These are phyloP conservation scores for Zaprionus inermis DNA, from an alignment of 1,140 invertebrate genomes.

Conservation along the genomic window DNA sequence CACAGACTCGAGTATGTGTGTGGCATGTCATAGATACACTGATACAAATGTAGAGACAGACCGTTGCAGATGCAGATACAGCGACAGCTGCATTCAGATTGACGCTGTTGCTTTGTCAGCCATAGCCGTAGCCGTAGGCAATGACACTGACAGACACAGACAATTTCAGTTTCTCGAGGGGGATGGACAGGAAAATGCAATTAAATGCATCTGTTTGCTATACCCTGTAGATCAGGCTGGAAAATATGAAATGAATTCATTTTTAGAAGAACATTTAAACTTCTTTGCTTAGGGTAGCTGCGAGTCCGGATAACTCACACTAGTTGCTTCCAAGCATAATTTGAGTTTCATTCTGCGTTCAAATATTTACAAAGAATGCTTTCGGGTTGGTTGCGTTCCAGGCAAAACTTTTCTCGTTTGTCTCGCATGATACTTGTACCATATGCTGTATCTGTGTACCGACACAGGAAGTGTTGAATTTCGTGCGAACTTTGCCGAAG, in stretches of 20 bases:
- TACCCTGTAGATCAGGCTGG: background rate
- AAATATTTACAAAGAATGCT: slow-evolving; percentile 58
- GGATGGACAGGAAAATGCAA: slow-evolving; percentile 62
- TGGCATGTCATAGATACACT: slow-evolving; percentile 15
- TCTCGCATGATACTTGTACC: slow-evolving; percentile 8
- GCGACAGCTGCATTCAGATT: slow-evolving; percentile 7
- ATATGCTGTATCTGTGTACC: background rate
- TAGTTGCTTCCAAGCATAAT: slow-evolving; percentile 44
- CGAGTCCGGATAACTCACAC: slow-evolving; percentile 6
- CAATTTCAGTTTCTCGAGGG: slow-evolving; percentile 37
- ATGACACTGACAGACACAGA: slow-evolving; percentile 32
- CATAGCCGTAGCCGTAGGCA: slow-evolving; percentile 31
- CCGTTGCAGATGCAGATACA: background rate
- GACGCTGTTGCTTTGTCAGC: slow-evolving; percentile 15
- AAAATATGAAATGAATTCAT: background rate
- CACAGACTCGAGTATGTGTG: background rate
- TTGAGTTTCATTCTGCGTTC: slow-evolving; percentile 56
- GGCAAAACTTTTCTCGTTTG: slow-evolving; percentile 46
- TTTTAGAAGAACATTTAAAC: background rate
- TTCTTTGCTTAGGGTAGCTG: background rate
- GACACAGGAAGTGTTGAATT: slow-evolving; percentile 54
- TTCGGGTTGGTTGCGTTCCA: slow-evolving; percentile 20
- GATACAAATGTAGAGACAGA: background rate
- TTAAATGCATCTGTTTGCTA: slow-evolving; percentile 43
- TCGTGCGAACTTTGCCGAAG: slow-evolving; percentile 36